Base-by-base conservation (phyloP, 2,888 invertebrate genomes). In the Luperina testacea region DNA sequence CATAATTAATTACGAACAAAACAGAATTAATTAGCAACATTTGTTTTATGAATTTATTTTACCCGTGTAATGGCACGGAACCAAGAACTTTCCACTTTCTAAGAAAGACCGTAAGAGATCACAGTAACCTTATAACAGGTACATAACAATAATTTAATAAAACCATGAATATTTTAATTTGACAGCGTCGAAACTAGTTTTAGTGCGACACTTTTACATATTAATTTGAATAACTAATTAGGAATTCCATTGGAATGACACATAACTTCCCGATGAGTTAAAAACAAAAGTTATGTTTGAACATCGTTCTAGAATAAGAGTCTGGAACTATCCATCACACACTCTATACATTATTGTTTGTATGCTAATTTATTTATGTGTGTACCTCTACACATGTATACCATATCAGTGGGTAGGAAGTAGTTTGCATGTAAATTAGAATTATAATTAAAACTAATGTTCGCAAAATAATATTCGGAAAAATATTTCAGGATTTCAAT, bases 11-110 rank as follows among this genome's bases (percentile, higher is more conserved):
- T 24, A 61, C 32, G 32, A 45, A n/a, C 27, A 59, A 81, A 73
- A 71, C 32, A 45, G 13, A 84, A 67, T 80, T n/a, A 48, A 78
- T 63, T 24, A 61, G 27, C 24, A 53, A 68, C n/a, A 38, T 59
- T 67, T 67, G 24, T 80, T 80, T 80, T 17, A 69, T 78, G 72
- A 73, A 73, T 57, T 57, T 20, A 3, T n/a, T 68, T 71, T 72
- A 75, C 45, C 38, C 27, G 63, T 53, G 27, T 69, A 59, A 45
- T 67, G 57, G 70, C 48, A 72, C 15, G 27, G 32, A 67, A 57
- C 63, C 79, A 82, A 81, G 75, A 87, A 88, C 88, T 90, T 90
- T 90, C 90, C 84, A 86, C 91, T 93, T 93, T 93, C 92, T 91
- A 92, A 85, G 75, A 81, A 77, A 79, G 73, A 77, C 73, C 82